Percentiles rank a stretch among this genome's conserved stretches.
Conservation (phyloP, 2,113 vertebrate species). For the Circaetus cinerascens region DNA sequence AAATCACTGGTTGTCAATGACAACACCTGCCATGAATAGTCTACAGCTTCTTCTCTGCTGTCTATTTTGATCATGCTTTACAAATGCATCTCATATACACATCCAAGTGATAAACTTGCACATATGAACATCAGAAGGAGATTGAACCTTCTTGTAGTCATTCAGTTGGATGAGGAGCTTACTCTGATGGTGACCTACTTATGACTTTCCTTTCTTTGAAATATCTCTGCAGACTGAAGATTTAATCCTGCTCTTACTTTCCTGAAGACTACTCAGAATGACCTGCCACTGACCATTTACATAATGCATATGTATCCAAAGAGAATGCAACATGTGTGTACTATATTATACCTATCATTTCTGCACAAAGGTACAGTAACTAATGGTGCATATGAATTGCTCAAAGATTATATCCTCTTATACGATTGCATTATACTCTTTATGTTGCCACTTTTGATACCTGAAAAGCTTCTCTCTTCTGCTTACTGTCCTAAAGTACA, state of each 20-base stretch:
- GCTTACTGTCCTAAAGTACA: slow-evolving; percentile 17
- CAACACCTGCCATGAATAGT: slow-evolving; percentile 56
- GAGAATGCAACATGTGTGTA: neutral
- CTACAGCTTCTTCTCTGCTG: slow-evolving; percentile 39
- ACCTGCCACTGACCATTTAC: neutral
- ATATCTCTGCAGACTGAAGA: neutral
- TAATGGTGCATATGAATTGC: neutral
- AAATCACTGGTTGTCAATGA: slow-evolving; percentile 46
- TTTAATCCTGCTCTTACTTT: neutral
- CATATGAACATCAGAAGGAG: slow-evolving; percentile 5
- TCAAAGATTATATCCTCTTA: neutral
- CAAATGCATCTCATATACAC: slow-evolving; percentile 37
- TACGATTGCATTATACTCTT: neutral
- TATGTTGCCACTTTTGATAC: slow-evolving; percentile 22
- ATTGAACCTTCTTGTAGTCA: neutral
- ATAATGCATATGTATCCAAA: neutral
- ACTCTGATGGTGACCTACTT: slow-evolving; percentile 37
- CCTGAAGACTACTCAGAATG: neutral
- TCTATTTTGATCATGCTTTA: slow-evolving; percentile 46
- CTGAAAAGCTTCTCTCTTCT: slow-evolving; percentile 46
- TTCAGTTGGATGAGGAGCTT: slow-evolving; percentile 4
- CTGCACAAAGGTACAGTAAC: neutral
- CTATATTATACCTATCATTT: neutral
- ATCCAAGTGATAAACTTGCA: slow-evolving; percentile 57
- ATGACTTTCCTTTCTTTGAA: neutral